Conservation (phyloP, 2,113 vertebrate species). For the Plotosus lineatus region DNA sequence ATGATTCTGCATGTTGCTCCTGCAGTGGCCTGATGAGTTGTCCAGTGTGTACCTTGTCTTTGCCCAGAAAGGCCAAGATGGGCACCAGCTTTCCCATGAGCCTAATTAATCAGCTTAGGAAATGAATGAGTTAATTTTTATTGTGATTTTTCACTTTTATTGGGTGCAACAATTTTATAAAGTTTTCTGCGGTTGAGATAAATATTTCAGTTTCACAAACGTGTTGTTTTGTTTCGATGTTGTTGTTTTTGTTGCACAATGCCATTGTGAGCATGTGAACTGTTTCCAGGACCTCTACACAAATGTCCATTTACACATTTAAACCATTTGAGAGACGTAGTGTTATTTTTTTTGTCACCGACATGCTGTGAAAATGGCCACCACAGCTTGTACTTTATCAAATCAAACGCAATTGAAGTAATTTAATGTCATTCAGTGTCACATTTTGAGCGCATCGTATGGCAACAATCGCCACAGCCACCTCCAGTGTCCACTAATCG, state of each 20-base stretch:
- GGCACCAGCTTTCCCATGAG: too few relatives aligned
- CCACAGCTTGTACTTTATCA: not conserved
- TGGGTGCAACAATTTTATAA: not conserved
- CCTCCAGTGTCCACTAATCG: not conserved
- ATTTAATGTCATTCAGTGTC: not conserved
- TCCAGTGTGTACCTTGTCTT: too few relatives aligned
- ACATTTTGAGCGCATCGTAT: not conserved
- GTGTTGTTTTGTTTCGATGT: not conserved
- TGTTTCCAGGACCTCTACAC: not conserved
- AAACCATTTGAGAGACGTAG: not conserved
- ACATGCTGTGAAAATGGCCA: not conserved
- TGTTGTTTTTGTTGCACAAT: not conserved
- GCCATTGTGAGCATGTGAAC: not conserved
- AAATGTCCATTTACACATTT: not conserved
- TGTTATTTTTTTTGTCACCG: conserved; percentile 9
- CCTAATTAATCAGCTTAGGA: too few relatives aligned
- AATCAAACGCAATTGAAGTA: not conserved
- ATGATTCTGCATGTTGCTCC: too few relatives aligned
- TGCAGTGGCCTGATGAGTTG: too few relatives aligned
- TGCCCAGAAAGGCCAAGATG: too few relatives aligned
- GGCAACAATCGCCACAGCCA: not conserved
- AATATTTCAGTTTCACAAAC: not conserved
- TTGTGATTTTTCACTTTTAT: not conserved
- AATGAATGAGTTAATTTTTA: too few relatives aligned
- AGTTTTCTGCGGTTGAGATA: not conserved